Conservation (phyloP, 2,888 invertebrate species). For the Ichneumon xanthorius region DNA sequence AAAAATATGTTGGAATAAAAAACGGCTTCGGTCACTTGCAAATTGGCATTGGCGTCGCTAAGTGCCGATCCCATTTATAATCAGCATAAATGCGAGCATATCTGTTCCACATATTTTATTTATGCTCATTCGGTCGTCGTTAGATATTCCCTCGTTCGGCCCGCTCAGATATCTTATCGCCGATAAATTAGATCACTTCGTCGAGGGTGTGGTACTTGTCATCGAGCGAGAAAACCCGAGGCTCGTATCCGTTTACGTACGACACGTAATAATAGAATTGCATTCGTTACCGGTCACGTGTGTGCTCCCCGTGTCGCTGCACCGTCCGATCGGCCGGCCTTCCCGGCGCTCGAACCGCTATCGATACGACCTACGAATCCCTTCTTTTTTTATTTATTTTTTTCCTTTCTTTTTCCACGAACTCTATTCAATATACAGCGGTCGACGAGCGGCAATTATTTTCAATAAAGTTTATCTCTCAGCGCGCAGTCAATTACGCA, state of each 20-base stretch:
- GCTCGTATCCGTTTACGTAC: not conserved
- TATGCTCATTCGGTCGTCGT: not conserved
- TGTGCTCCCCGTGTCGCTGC: not conserved
- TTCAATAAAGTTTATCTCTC: conserved; percentile 1
- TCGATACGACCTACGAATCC: not conserved
- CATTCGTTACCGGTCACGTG: conserved; percentile 24
- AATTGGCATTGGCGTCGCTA: not conserved
- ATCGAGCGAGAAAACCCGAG: conserved; percentile 24
- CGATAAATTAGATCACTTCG: conserved; percentile 40
- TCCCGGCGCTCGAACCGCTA: not conserved
- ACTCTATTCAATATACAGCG: conserved; percentile 12
- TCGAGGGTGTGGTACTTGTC: conserved; percentile 46
- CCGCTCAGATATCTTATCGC: not conserved
- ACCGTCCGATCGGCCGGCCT: conserved; percentile 32
- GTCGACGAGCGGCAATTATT: not conserved
- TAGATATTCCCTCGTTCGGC: not conserved
- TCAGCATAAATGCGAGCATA: not conserved
- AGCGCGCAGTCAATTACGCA: conserved; percentile 2
- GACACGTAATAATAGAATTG: conserved; percentile 34
- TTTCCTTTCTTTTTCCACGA: not conserved
- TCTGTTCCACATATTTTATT: not conserved
- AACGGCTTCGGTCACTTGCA: not conserved
- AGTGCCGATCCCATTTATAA: not conserved
- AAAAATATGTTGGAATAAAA: no score
- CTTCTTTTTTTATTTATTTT: not conserved